Evolutionary conservation across 2,797 vertebrate species (phyloP).

Genomic region (Artibeus lituratus): DNA sequence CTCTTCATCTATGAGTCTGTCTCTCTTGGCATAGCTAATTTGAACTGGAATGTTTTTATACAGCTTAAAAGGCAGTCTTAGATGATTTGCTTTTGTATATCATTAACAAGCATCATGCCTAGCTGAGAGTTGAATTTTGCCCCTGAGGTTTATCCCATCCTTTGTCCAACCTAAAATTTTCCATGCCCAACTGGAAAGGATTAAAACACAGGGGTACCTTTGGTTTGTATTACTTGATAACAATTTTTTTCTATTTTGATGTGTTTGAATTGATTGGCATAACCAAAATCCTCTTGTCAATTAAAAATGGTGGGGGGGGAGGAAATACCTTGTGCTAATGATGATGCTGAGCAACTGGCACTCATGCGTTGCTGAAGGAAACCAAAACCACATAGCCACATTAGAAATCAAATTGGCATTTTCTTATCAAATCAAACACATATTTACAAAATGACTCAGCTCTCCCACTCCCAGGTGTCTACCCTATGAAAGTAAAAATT

Average conservation of each 20-base stretch:
- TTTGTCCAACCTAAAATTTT: neutral
- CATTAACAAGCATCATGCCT: neutral
- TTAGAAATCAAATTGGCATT: neutral
- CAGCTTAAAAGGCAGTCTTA: neutral
- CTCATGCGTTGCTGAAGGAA: neutral
- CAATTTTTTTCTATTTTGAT: neutral
- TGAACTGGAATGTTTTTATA: neutral
- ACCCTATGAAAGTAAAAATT: neutral
- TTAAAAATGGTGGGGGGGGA: neutral
- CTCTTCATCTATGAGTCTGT: neutral
- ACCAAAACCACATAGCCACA: neutral
- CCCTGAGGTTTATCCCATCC: neutral
- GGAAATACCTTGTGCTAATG: neutral
- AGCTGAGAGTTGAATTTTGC: neutral
- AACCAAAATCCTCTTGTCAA: neutral
- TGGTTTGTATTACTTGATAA: neutral
- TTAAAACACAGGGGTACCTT: neutral
- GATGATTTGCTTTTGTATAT: neutral
- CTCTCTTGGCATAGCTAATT: neutral
- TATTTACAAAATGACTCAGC: neutral
- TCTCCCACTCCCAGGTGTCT: neutral
- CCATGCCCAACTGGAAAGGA: neutral
- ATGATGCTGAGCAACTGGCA: fast-evolving
- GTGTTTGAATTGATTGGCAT: neutral
- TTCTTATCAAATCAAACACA: neutral